A percentile compares a stretch with the other conserved stretches of the same genome.
phyloP scores from a whole-genome alignment of 2,888 invertebrate genomes.

The Aphidius colemani region DNA sequence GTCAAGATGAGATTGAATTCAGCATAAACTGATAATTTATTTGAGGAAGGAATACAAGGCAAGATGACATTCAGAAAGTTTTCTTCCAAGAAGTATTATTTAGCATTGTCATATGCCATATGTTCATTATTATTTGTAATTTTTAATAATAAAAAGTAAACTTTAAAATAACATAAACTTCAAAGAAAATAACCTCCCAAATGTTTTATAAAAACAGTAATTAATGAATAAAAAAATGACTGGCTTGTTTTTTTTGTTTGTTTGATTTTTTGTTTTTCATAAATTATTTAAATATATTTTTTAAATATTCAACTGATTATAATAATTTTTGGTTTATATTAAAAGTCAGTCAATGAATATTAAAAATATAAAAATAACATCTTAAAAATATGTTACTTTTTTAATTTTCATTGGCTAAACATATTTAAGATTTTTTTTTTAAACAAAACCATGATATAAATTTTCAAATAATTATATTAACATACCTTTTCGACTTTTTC shows the following conservation, averaged over 20 bases:
- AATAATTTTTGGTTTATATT: background rate
- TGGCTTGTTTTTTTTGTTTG: conserved; percentile 40
- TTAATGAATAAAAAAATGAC: conserved; percentile 56
- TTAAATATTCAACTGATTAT: conserved; percentile 28
- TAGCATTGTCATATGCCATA: too few species aligned
- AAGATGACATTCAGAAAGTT: conserved; percentile 57
- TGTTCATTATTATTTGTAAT: too few species aligned
- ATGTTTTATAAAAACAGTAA: conserved; percentile 51
- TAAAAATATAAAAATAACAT: too few species aligned
- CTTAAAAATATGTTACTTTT: background rate
- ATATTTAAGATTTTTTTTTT: conserved; percentile 20
- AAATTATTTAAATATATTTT: too few species aligned
- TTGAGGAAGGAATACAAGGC: conserved; percentile 59
- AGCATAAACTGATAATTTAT: conserved; percentile 40
- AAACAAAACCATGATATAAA: conserved; percentile 38
- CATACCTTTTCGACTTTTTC: conserved; percentile 98
- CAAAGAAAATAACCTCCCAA: conserved; percentile 59
- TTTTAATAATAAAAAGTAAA: background rate
- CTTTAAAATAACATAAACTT: conserved; percentile 5
- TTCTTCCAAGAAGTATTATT: conserved; percentile 44
- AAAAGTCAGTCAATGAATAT: conserved; percentile 43
- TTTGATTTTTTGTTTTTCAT: conserved; percentile 7
- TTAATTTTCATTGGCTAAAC: conserved; percentile 18
- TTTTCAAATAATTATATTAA: conserved; percentile 49
- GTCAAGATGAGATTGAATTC: too few species aligned